A percentile compares a stretch with the other conserved stretches of the same genome.
phyloP scores from a whole-genome alignment of 2,888 invertebrate genomes.

The Seira sanloemensis region DNA sequence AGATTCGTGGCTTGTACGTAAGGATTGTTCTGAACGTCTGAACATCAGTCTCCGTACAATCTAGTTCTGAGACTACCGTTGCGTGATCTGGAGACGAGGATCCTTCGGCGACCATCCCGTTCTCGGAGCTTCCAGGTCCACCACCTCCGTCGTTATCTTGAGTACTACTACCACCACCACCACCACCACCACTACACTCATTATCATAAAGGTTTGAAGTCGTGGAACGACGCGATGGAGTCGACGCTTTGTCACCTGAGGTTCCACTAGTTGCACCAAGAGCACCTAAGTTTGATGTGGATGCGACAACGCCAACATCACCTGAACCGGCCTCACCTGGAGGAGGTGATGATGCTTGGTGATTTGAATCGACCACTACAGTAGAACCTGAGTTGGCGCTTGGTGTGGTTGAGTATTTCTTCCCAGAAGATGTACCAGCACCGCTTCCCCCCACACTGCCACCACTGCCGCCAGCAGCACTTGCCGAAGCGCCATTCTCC shows the following conservation, averaged over 20 bases:
- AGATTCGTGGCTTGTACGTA: conserved; percentile 78
- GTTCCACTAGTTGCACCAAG: neutral
- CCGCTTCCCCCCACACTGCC: conserved; percentile 24
- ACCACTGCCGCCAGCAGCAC: conserved; percentile 26
- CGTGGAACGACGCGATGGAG: conserved; percentile 38
- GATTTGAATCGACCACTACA: conserved; percentile 24
- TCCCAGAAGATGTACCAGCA: neutral
- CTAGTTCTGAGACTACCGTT: conserved; percentile 75
- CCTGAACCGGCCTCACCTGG: conserved; percentile 37
- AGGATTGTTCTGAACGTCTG: conserved; percentile 78
- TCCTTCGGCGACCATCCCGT: conserved; percentile 25
- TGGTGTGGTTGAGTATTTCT: conserved; percentile 14
- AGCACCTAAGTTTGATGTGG: neutral
- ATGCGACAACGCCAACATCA: neutral
- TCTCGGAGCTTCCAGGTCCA: neutral
- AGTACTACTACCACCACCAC: neutral
- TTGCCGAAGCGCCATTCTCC: conserved; percentile 76
- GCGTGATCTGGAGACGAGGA: conserved; percentile 41
- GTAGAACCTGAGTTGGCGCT: conserved; percentile 15
- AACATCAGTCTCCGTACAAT: conserved; percentile 78
- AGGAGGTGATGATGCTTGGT: conserved; percentile 22
- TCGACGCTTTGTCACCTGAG: conserved; percentile 39
- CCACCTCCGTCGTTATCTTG: neutral
- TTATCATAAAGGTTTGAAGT: conserved; percentile 43
- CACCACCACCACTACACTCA: conserved; percentile 2